A percentile compares a stretch with the other conserved stretches of the same genome.
These are phyloP conservation scores for Myotis daubentonii DNA, from an alignment of 2,797 vertebrate genomes.

Conservation along the genomic window DNA sequence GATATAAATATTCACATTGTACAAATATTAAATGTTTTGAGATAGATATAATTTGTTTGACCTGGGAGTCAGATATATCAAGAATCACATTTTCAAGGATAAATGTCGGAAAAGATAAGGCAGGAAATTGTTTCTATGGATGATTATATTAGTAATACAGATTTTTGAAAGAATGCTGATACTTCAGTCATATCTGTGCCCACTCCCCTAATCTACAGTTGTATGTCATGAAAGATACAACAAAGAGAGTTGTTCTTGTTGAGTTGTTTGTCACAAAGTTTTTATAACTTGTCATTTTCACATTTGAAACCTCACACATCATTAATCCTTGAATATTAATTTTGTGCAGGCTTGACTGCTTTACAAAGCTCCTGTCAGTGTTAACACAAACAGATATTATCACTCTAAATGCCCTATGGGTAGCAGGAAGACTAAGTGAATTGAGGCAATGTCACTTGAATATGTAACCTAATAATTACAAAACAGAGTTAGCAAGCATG, in stretches of 20 bases:
- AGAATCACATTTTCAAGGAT: constrained; percentile 36
- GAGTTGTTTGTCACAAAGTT: constrained; percentile 3
- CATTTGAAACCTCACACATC: not conserved
- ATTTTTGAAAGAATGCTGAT: not conserved
- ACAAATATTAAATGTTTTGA: constrained; percentile 43
- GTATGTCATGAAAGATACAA: not conserved
- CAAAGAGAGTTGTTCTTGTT: not conserved
- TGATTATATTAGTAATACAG: not conserved
- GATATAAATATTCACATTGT: constrained; percentile 38
- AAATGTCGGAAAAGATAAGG: constrained; percentile 16
- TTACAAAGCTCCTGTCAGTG: constrained; percentile 35
- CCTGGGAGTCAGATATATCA: not conserved
- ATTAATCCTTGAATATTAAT: constrained; percentile 8
- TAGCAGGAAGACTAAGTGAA: not conserved
- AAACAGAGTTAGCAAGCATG: not conserved
- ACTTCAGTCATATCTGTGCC: not conserved
- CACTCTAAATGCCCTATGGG: not conserved
- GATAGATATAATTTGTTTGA: not conserved
- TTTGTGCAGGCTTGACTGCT: constrained; percentile 10
- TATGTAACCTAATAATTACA: not conserved
- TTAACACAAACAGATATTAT: not conserved
- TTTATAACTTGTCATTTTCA: constrained; percentile 56
- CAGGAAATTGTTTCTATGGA: not conserved
- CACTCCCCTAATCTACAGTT: not conserved
- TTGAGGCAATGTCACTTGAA: not conserved